Percentiles rank a stretch among this genome's conserved stretches.
phyloP scores from a whole-genome alignment of 2,888 invertebrate genomes.

The Chromoteleia sp. region DNA sequence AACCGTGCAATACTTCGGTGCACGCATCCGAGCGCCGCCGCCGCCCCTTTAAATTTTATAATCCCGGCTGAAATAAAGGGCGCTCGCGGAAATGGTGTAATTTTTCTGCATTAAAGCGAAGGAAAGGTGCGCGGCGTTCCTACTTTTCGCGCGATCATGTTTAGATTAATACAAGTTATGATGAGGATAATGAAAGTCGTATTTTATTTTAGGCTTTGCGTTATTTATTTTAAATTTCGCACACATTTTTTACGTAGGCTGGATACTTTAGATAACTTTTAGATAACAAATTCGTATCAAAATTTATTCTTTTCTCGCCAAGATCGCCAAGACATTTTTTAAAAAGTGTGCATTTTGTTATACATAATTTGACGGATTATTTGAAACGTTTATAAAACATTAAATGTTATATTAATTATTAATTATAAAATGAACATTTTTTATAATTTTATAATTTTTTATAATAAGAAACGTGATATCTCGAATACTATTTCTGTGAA shows the following conservation, averaged over 20 bases:
- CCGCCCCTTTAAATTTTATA: conserved; percentile 54
- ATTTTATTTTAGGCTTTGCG: conserved; percentile 12
- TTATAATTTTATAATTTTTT: too few species aligned
- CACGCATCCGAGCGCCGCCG: conserved; percentile 17
- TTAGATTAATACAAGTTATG: conserved; percentile 47
- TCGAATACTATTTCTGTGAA: too few species aligned
- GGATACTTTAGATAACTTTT: too few species aligned
- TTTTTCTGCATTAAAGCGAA: conserved; percentile 41
- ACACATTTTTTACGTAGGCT: not conserved
- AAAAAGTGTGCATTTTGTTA: too few species aligned
- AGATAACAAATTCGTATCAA: too few species aligned
- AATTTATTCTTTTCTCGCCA: too few species aligned
- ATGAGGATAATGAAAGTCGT: conserved; percentile 26
- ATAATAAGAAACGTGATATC: too few species aligned
- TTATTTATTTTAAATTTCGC: conserved; percentile 5
- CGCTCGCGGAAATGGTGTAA: conserved; percentile 36
- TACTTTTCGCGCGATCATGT: conserved; percentile 29
- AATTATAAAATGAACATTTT: too few species aligned
- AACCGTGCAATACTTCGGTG: conserved; percentile 47
- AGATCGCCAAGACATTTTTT: too few species aligned
- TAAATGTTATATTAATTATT: too few species aligned
- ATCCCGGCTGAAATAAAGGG: conserved; percentile 49
- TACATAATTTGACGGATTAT: too few species aligned
- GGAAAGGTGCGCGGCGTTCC: conserved; percentile 10
- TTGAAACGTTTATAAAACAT: too few species aligned